Evolutionary conservation across 2,888 invertebrate species (phyloP).

Genomic region (Athetis lepigone): DNA sequence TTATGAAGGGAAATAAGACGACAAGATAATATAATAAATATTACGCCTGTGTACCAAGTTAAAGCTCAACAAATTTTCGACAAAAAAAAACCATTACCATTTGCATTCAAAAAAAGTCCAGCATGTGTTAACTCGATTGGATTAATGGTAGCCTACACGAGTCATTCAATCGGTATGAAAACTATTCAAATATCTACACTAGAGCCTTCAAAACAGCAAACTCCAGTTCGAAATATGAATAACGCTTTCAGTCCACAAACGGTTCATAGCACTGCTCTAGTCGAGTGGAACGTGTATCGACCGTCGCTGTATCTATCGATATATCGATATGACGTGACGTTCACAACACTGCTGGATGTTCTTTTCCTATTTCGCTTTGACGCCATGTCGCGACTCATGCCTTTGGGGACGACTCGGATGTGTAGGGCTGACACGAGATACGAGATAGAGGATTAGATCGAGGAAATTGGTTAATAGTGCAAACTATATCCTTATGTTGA

Average conservation of each 20-base stretch:
- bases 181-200: conserved; percentile 34
- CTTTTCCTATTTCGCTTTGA: conserved; percentile 73
- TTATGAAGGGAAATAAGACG: too few relatives aligned
- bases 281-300: conserved; percentile 55
- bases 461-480: not conserved
- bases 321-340: conserved; percentile 52
- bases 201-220: conserved; percentile 30
- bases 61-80: not conserved
- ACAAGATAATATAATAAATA: too few relatives aligned
- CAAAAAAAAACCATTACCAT: conserved; percentile 5
- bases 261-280: conserved; percentile 40
- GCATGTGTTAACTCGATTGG: conserved; percentile 15
- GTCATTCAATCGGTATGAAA: conserved; percentile 17
- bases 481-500: too few relatives aligned
- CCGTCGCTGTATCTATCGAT: conserved; percentile 47
- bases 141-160: conserved; percentile 25
- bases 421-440: conserved; percentile 62
- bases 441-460: not conserved
- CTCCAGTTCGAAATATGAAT: conserved; percentile 49
- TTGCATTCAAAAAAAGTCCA: conserved; percentile 14
- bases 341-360: conserved; percentile 58
- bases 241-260: conserved; percentile 47
- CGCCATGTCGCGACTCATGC: conserved; percentile 64
- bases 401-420: conserved; percentile 56
- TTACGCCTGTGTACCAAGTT: not conserved